A percentile compares a stretch with the other conserved stretches of the same genome.
Evolutionary conservation across 2,113 vertebrate genomes (phyloP).

Genomic region (Bufo bufo): DNA sequence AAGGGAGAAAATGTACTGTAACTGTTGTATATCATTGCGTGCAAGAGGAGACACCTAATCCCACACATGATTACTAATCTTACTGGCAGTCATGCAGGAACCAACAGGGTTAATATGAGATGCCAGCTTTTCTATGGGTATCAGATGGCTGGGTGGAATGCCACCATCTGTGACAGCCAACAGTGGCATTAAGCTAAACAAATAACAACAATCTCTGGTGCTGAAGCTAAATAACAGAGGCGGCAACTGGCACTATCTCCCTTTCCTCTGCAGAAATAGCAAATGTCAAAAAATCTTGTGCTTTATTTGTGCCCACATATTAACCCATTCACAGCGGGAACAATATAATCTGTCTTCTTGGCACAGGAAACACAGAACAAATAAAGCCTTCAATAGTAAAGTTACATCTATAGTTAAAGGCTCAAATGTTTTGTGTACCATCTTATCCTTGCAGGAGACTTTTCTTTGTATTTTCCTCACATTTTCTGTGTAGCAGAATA

Average conservation of each 20-base stretch:
- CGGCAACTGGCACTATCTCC: constrained; percentile 50
- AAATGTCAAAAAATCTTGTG: constrained; percentile 56
- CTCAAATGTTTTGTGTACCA: not conserved
- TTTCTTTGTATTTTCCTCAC: not conserved
- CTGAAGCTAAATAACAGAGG: constrained; percentile 58
- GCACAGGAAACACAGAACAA: not conserved
- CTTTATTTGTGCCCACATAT: constrained; percentile 45
- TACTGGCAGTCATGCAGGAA: constrained; percentile 1
- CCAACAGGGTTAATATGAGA: constrained; percentile 38
- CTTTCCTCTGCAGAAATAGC: constrained; percentile 49
- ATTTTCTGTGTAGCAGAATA: not conserved
- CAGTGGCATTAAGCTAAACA: constrained; percentile 59
- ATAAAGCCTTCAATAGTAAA: not conserved
- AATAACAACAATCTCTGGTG: constrained; percentile 58
- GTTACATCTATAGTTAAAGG: not conserved
- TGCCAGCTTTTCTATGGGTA: constrained; percentile 53
- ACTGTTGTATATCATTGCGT: not conserved
- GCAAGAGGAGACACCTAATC: not conserved
- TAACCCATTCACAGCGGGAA: constrained; percentile 32
- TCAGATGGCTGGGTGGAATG: constrained; percentile 55
- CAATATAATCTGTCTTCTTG: not conserved
- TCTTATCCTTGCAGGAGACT: not conserved
- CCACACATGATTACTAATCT: not conserved
- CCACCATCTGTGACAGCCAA: constrained; percentile 59
- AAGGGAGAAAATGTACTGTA: not conserved